phyloP scores from a whole-genome alignment of 2,888 invertebrate genomes.

The Euphydryas editha region DNA sequence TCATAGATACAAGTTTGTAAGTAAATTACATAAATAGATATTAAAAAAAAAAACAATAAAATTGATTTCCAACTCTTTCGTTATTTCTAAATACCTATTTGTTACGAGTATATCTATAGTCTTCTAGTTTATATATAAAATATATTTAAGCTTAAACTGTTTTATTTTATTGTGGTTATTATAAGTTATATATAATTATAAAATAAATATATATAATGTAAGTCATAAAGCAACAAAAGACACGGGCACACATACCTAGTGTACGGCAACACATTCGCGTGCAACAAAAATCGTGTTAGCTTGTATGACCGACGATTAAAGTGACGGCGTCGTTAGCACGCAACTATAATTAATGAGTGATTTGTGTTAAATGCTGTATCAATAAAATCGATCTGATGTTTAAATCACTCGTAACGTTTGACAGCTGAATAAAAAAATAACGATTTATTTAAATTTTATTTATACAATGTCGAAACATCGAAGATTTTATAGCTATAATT shows the following conservation, averaged over 20 bases:
- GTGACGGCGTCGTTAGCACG: constrained; percentile 52
- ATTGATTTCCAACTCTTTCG: too few relatives aligned
- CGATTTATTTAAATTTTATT: constrained; percentile 20
- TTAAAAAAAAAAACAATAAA: too few relatives aligned
- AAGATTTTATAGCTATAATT: background rate
- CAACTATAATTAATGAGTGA: constrained; percentile 61
- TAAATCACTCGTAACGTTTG: constrained; percentile 32
- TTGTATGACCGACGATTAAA: constrained; percentile 55
- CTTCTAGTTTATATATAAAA: too few relatives aligned
- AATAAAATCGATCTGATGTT: constrained; percentile 48
- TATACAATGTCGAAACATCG: background rate
- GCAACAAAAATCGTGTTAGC: constrained; percentile 56
- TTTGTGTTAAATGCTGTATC: constrained; percentile 61
- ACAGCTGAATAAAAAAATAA: constrained; percentile 27
- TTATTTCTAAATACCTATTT: too few relatives aligned
- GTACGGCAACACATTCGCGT: constrained; percentile 51
- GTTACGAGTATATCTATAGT: too few relatives aligned
- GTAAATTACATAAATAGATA: too few relatives aligned
- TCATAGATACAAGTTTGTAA: too few relatives aligned
- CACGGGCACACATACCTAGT: constrained; percentile 3
- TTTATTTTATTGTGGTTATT: too few relatives aligned
- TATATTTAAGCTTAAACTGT: too few relatives aligned
- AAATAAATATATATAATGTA: background rate
- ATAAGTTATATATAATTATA: too few relatives aligned
- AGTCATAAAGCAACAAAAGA: constrained; percentile 18